Evolutionary conservation across 2,888 invertebrate species (phyloP).

Genomic region (Parthenolecanium corni): DNA sequence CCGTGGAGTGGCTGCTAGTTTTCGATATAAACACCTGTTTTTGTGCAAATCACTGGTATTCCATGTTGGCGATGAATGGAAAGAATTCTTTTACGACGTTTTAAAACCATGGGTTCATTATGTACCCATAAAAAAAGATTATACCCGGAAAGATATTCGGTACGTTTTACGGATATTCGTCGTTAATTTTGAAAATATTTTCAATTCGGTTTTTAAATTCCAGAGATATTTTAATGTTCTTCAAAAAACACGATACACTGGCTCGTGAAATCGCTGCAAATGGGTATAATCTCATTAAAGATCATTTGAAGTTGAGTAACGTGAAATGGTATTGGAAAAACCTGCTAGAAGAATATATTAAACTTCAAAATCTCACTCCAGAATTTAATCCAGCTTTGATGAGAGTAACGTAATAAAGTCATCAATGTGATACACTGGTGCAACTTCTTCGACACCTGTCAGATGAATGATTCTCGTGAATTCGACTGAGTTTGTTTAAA

Average conservation of each 20-base stretch:
- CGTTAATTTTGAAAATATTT: background rate
- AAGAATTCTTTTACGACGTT: conserved; percentile 84
- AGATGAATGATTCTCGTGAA: too few relatives aligned
- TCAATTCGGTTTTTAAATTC: conserved; percentile 30
- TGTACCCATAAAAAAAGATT: conserved; percentile 64
- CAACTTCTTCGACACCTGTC: too few relatives aligned
- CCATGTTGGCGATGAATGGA: conserved; percentile 88
- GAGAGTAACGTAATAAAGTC: background rate
- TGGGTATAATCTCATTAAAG: conserved; percentile 72
- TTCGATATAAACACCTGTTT: conserved; percentile 89
- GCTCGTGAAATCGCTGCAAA: conserved; percentile 66
- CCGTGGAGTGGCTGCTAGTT: conserved; percentile 93
- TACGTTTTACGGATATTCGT: conserved; percentile 35
- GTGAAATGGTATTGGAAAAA: conserved; percentile 78
- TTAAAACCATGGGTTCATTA: conserved; percentile 94
- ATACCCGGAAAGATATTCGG: conserved; percentile 57
- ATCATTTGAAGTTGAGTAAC: conserved; percentile 68
- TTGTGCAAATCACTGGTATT: conserved; percentile 85
- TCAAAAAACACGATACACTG: conserved; percentile 58
- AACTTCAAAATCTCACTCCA: conserved; percentile 57
- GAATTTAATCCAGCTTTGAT: conserved; percentile 31
- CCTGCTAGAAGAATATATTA: conserved; percentile 60
- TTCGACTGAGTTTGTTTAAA: too few relatives aligned
- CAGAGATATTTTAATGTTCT: conserved; percentile 60
- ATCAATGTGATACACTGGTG: too few relatives aligned